A percentile compares a stretch with the other conserved stretches of the same genome.
phyloP scores from a whole-genome alignment of 2,113 vertebrate species.

The Thunnus thynnus region DNA sequence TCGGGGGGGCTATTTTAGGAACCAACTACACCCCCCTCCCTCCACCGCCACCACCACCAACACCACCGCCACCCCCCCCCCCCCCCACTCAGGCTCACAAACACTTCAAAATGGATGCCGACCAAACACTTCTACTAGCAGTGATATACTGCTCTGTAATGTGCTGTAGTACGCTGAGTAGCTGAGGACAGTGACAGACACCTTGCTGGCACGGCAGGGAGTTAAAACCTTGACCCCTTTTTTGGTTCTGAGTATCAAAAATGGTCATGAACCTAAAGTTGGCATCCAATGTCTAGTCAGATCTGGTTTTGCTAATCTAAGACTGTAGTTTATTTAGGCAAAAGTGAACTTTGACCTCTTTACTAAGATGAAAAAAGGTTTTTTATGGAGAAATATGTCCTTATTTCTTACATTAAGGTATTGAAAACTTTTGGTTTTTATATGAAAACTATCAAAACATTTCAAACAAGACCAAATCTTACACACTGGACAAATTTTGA shows the following conservation, averaged over 20 bases:
- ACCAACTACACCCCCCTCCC: conserved; percentile 28
- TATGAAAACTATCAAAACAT: too few species aligned
- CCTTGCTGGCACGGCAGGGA: not conserved
- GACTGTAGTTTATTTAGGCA: too few species aligned
- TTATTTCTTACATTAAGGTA: too few species aligned
- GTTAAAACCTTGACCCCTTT: not conserved
- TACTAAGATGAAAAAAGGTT: too few species aligned
- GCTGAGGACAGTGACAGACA: conserved; percentile 5
- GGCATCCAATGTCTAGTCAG: not conserved
- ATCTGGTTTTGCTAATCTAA: too few species aligned
- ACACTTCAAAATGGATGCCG: conserved; percentile 68
- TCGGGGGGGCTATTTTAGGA: conserved; percentile 81
- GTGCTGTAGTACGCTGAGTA: not conserved
- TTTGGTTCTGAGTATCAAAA: not conserved
- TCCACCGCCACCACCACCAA: not conserved
- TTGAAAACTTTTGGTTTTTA: too few species aligned
- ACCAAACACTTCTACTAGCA: conserved; percentile 11
- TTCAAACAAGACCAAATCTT: too few species aligned
- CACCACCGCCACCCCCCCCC: not conserved
- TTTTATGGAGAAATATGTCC: too few species aligned
- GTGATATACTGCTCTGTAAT: conserved; percentile 9
- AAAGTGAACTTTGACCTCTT: too few species aligned
- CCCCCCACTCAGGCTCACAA: conserved; percentile 34
- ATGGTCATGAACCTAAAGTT: too few species aligned
- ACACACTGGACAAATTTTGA: too few species aligned